Percentiles rank a stretch among this genome's conserved stretches.
phyloP scores from a whole-genome alignment of 2,797 vertebrate genomes.

The Coilia nasus region DNA sequence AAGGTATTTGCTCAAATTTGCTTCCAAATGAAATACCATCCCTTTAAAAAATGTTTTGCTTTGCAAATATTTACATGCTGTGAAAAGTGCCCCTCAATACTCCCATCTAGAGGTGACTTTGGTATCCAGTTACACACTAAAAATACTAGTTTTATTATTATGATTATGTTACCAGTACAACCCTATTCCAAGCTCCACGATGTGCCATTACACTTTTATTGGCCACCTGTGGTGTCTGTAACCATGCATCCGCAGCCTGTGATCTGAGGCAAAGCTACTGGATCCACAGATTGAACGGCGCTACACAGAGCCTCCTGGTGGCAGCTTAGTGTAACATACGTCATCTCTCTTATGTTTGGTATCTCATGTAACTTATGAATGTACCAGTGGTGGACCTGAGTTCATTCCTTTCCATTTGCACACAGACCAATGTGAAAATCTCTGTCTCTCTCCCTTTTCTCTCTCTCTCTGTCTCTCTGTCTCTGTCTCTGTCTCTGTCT shows the following conservation, averaged over 20 bases:
- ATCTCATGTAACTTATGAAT: neutral
- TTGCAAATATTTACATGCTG: neutral
- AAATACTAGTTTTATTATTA: slow-evolving; percentile 22
- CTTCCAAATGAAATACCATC: neutral
- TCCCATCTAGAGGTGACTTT: slow-evolving; percentile 19
- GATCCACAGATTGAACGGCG: neutral
- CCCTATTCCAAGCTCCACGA: slow-evolving; percentile 10
- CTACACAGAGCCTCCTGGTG: neutral
- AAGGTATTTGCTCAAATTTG: neutral
- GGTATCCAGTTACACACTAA: slow-evolving; percentile 11
- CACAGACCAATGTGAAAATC: neutral
- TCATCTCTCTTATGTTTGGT: neutral
- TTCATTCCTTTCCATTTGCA: neutral
- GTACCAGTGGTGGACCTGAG: neutral
- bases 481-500: too few species aligned
- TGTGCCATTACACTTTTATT: slow-evolving; percentile 14
- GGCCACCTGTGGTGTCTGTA: slow-evolving; percentile 16
- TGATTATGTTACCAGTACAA: slow-evolving; percentile 14
- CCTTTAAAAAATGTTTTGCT: neutral
- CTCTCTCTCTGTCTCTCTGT: too few species aligned
- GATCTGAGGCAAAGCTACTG: neutral
- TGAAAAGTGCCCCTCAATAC: neutral
- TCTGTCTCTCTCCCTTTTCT: too few species aligned
- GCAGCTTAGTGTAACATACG: neutral
- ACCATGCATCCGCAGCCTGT: neutral